A percentile compares a stretch with the other conserved stretches of the same genome.
phyloP scores from a whole-genome alignment of 2,888 invertebrate genomes.

The Campoplex nolae region DNA sequence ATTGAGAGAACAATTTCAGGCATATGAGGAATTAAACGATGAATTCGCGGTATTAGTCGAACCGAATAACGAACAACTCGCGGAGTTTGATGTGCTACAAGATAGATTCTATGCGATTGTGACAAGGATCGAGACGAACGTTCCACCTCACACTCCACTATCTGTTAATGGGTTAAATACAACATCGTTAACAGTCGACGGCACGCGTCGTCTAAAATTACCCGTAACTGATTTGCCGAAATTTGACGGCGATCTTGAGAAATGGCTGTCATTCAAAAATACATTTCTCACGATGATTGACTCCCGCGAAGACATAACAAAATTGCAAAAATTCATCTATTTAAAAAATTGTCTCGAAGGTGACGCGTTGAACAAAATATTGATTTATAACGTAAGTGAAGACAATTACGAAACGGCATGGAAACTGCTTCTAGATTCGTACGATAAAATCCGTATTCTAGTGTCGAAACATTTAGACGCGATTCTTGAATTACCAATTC shows the following conservation, averaged over 20 bases:
- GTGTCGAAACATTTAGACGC: too few relatives aligned
- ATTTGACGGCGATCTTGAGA: slow-evolving; percentile 46
- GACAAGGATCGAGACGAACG: slow-evolving; percentile 17
- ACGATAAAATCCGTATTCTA: too few relatives aligned
- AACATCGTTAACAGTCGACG: slow-evolving; percentile 29
- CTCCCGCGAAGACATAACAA: slow-evolving; percentile 56
- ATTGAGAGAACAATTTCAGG: slow-evolving; percentile 28
- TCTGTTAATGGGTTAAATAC: background rate
- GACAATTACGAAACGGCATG: slow-evolving; percentile 59
- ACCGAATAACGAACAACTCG: background rate
- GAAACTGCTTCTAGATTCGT: too few relatives aligned
- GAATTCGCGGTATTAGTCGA: slow-evolving; percentile 44
- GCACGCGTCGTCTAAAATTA: slow-evolving; percentile 48
- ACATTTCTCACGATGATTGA: slow-evolving; percentile 63
- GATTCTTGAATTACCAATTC: too few relatives aligned
- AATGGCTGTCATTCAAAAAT: slow-evolving; percentile 68
- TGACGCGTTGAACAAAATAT: slow-evolving; percentile 54
- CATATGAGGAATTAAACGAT: slow-evolving; percentile 53
- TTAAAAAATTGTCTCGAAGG: slow-evolving; percentile 50
- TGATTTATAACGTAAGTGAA: slow-evolving; percentile 48
- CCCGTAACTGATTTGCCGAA: slow-evolving; percentile 49
- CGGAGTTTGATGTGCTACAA: slow-evolving; percentile 40
- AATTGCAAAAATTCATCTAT: slow-evolving; percentile 62
- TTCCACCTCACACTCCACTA: background rate
- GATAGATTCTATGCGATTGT: slow-evolving; percentile 46